Conservation (phyloP, 1,140 invertebrate species). For the Drosophila arizonae region DNA sequence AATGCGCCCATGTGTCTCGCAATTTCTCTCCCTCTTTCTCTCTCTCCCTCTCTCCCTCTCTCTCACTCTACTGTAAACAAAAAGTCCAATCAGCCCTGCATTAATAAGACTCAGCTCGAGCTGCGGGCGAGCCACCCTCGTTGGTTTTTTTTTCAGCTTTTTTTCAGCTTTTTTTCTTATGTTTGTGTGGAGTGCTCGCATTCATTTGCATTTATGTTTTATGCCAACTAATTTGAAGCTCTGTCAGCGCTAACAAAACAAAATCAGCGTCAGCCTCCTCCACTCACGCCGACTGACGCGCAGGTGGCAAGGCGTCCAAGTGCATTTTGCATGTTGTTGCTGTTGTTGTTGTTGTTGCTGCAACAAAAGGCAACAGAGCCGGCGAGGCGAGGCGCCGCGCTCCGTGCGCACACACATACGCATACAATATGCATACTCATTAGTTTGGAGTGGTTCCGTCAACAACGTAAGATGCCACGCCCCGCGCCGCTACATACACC, state of each 20-base stretch:
- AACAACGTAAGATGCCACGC: conserved; percentile 68
- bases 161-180: too few relatives aligned
- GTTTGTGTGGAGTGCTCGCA: conserved; percentile 40
- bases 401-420: conserved; percentile 47
- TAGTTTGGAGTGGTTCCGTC: conserved; percentile 80
- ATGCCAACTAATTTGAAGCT: conserved; percentile 78
- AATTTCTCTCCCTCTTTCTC: neutral
- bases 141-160: neutral
- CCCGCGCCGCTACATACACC: neutral
- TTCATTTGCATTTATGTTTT: conserved; percentile 81
- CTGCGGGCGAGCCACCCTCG: conserved; percentile 18
- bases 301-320: conserved; percentile 47
- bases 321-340: conserved; percentile 59
- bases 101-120: conserved; percentile 60
- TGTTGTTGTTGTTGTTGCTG: conserved; percentile 15
- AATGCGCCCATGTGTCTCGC: conserved; percentile 4
- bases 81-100: conserved; percentile 78
- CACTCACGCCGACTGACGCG: conserved; percentile 2
- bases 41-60: conserved; percentile 2
- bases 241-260: conserved; percentile 66
- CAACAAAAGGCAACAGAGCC: conserved; percentile 36
- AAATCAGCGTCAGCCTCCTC: conserved; percentile 64
- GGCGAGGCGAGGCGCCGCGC: too few relatives aligned
- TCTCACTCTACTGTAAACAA: conserved; percentile 53
- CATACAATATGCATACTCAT: conserved; percentile 81